Base-by-base conservation (phyloP, 2,888 invertebrate genomes). In the Gnatocerus cornutus region DNA sequence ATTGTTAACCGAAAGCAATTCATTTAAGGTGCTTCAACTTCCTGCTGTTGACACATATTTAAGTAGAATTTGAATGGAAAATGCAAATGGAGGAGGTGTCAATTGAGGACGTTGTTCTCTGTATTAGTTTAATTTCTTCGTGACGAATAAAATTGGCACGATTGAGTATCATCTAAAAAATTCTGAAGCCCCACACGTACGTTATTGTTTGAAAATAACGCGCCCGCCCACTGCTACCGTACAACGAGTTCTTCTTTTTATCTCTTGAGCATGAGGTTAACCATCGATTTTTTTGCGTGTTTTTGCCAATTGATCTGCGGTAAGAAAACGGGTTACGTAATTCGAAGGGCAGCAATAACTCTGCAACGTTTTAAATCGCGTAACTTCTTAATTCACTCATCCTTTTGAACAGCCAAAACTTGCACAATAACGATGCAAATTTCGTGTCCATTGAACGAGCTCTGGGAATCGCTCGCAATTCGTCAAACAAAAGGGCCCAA, bases 381-480 rank as follows among this genome's bases (percentile, higher is more conserved):
- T 63, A 59, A 71, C 64, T 59, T 53, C 67, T 71, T 52, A 67
- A 67, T 71, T 71, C 48, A 46, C n/a, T 16, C 13, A 50, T 64
- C 55, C 50, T 55, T 52, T 68, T 68, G 50, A 68, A 66, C 10
- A 53, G 66, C 55, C 66, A 14, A 58, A 66, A 66, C 39, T 9
- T 13, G 33, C 29, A 66, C 66, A 66, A 66, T 58, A 48, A 41
- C 29, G 43, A 68, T 68, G 68, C 68, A 68, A 68, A 68, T 68
- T 68, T 68, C 41, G 56, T 12, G 10, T 53, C 48, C 41, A 41
- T 52, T 52, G 52, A 63, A 48, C 10, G 37, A 43, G 30, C 45
- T 45, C 46, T 65, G 65, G 65, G 65, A 65, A 65, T 56, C 56
- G 65, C 27, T 67, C 46, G 66, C 66, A 59, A 67, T 67, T 59